Base-by-base conservation (phyloP, 2,113 vertebrate species). In the Hiodon tergisus region DNA sequence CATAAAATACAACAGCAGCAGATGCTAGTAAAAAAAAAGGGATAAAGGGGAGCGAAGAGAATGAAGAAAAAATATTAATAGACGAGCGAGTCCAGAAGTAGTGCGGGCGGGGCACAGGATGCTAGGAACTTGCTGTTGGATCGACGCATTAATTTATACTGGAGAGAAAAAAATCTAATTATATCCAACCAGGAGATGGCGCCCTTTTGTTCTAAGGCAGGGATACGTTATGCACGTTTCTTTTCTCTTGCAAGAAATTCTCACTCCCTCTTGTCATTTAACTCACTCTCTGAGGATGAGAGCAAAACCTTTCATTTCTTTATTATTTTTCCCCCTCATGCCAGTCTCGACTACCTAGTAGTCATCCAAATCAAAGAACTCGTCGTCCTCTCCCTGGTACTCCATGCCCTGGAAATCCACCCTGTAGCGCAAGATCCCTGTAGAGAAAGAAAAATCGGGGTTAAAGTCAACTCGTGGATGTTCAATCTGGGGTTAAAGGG, bases 291-390 rank as follows among this genome's bases (percentile, higher is more conserved):
- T 79, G 48, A 72, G 9, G 55, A 71, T 17, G 60, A 55, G 71
- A 73, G 60, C 58, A 73, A 70, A 46, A n/a, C 67, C 72, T 65
- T n/a, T 68, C 67, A 57, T 70, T 62, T 58, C 67, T 69, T 52
- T 70, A 69, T 60, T 31, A 31, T 76, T 53, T 65, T 54, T 53
- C 53, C 11, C 11, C 51, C 55, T 11, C 7, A 63, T 6, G 11
- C 91, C 88, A 88, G 86, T 72, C 85, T 90, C 86, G 90, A 93
- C 92, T 94, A 93, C 93, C 92, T 94, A 94, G 93, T 94, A 94
- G 92, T 94, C 92, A 92, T 98, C 96, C 92, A 99, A 96, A 94
- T 99, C 96, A 92, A 98, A 99, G 90, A 98, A 95, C 93, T 98
- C 97, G 74, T 98, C 96, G 50, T 98, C 96, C 87, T 89, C 91